These are phyloP conservation scores for Leptinotarsa defecta DNA, from an alignment of 1,140 invertebrate species.

Conservation along the genomic window DNA sequence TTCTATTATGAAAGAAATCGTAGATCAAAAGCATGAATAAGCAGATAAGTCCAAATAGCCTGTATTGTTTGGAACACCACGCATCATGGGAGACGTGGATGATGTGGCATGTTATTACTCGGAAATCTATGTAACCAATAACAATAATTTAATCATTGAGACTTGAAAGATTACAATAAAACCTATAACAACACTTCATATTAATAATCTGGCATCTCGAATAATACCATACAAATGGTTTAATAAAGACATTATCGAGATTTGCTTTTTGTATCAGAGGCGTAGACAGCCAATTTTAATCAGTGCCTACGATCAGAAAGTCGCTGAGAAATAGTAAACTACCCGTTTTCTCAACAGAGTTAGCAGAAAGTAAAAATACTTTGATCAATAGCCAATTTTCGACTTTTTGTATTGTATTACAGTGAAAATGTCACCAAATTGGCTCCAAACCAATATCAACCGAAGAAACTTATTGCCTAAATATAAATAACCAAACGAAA, in stretches of 20 bases:
- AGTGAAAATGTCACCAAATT: too few species aligned
- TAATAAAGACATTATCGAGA: conserved; percentile 25
- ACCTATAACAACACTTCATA: conserved; percentile 25
- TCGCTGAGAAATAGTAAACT: too few species aligned
- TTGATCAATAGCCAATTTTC: too few species aligned
- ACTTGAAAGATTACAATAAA: conserved; percentile 16
- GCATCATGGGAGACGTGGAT: conserved; percentile 6
- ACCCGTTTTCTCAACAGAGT: too few species aligned
- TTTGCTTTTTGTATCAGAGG: conserved; percentile 1
- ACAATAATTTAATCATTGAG: conserved; percentile 29
- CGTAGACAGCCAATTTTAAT: neutral
- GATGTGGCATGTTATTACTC: conserved; percentile 24
- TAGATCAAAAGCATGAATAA: neutral
- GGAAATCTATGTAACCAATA: conserved; percentile 13
- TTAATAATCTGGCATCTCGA: conserved; percentile 23
- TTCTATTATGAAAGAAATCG: neutral
- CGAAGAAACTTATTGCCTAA: too few species aligned
- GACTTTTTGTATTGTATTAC: too few species aligned
- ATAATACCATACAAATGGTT: conserved; percentile 25
- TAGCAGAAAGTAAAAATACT: too few species aligned
- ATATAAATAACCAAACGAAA: too few species aligned
- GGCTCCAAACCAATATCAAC: too few species aligned
- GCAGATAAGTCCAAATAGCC: neutral
- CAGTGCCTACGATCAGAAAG: neutral
- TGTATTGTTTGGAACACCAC: neutral